Base-by-base conservation (phyloP, 2,113 vertebrate species). In the Eudyptes chrysolophus region DNA sequence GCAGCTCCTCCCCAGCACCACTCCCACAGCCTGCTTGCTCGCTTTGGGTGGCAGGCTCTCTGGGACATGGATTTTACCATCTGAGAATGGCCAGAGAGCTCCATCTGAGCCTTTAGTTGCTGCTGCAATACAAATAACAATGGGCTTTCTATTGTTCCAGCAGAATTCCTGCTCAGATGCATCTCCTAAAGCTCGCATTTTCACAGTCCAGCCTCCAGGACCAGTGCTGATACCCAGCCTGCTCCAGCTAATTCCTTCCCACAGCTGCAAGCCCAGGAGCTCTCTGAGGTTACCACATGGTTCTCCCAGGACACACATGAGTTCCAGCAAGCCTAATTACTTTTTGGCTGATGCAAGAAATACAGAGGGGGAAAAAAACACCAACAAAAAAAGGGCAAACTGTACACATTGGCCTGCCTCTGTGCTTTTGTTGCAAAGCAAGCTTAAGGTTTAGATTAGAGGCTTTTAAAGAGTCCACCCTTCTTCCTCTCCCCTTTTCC, bases 11-110 rank as follows among this genome's bases (percentile, higher is more conserved):
- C 5, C 8, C n/a, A 57, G 2, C 57, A 55, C 13, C 3, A 14
- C 13, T 87, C 3, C 8, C 13, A 38, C 12, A 12, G 10, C 3
- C 65, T 42, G 51, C 51, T 49, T 89, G 24, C 51, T 84, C 3
- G 0, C 2, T n/a, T 6, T 51, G 29, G n/a, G 8, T 40, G 36
- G 36, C 1, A 1, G 10, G 13, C 20, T 32, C 44, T 64, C 58
- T 21, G 26, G 24, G 27, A 26, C 30, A 11, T 1, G 13, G 22
- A 14, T 65, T 71, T 70, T 69, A 38, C n/a, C 26, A 21, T 15
- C 26, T 60, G 21, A 46, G 22, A 70, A 26, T 18, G 27, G 38
- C 20, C 69, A 87, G 38, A 58, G 27, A 60, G 6, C 18, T 87
- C 18, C 69, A 18, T 51, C 42, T 9, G 16, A 71, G 32, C 29